Percentiles rank a stretch among this genome's conserved stretches.
Conservation (phyloP, 2,888 invertebrate species). For the Rhamphomyia laevipes region DNA sequence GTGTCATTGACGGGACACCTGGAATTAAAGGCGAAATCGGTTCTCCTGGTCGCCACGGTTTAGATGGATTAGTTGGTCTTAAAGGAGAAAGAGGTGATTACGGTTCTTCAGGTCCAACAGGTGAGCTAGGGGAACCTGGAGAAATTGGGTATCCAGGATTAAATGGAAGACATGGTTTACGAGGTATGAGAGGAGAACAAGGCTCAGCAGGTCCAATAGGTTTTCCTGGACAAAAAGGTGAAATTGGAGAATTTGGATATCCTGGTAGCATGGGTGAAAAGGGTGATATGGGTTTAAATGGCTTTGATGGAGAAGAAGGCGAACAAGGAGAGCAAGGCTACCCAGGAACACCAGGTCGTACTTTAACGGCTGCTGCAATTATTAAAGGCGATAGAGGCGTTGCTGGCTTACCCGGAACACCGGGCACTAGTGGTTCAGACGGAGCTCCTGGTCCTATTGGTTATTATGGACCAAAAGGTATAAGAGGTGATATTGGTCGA, state of each 20-base stretch:
- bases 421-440: slow-evolving; percentile 39
- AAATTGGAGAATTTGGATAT: slow-evolving; percentile 40
- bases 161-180: slow-evolving; percentile 37
- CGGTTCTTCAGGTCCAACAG: slow-evolving; percentile 47
- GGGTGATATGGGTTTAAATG: slow-evolving; percentile 45
- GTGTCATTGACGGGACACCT: slow-evolving; percentile 35
- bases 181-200: slow-evolving; percentile 38
- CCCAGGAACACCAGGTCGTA: slow-evolving; percentile 27
- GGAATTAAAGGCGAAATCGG: slow-evolving; percentile 53
- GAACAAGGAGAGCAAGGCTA: slow-evolving; percentile 41
- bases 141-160: slow-evolving; percentile 30
- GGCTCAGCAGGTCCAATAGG: slow-evolving; percentile 41
- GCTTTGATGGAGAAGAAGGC: slow-evolving; percentile 42
- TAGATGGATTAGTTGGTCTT: slow-evolving; percentile 40
- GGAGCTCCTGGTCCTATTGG: slow-evolving; percentile 37
- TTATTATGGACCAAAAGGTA: slow-evolving; percentile 40
- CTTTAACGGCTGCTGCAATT: slow-evolving; percentile 28
- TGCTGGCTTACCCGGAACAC: slow-evolving; percentile 23
- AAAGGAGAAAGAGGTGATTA: slow-evolving; percentile 36
- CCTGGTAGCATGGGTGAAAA: slow-evolving; percentile 40
- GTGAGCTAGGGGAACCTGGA: slow-evolving; percentile 40
- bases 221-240: slow-evolving; percentile 44
- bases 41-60: slow-evolving; percentile 43
- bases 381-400: slow-evolving; percentile 42
- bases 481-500: slow-evolving; percentile 43